Percentiles rank a stretch among this genome's conserved stretches.
Conservation (phyloP, 2,113 vertebrate species). For the Burhinus oedicnemus region DNA sequence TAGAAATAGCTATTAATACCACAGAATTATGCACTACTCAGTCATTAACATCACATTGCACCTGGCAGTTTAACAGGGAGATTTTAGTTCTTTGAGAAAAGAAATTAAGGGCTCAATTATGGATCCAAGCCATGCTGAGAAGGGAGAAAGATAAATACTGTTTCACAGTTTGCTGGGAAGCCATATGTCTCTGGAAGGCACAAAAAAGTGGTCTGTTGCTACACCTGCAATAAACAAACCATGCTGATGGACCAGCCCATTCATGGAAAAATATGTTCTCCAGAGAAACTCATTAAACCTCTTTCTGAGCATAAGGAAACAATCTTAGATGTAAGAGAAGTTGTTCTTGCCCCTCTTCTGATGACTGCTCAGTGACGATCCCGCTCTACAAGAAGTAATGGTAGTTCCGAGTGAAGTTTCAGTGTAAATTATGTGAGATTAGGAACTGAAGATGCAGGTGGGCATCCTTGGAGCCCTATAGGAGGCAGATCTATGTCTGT, state of each 20-base stretch:
- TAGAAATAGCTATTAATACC: constrained; percentile 56
- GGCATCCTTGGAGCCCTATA: neutral
- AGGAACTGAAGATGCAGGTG: neutral
- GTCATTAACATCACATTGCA: constrained; percentile 58
- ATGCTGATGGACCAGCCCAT: neutral
- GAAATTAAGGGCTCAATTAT: constrained; percentile 54
- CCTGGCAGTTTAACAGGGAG: constrained; percentile 48
- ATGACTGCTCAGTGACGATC: neutral
- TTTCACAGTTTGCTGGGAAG: neutral
- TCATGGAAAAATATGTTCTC: neutral
- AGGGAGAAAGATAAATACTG: constrained; percentile 3
- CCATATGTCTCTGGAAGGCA: neutral
- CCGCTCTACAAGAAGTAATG: rapidly evolving
- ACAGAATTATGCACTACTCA: constrained; percentile 40
- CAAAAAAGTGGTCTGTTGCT: neutral
- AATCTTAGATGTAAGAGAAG: neutral
- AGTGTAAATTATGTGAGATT: neutral
- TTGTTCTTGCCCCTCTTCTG: neutral
- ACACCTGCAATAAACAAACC: neutral
- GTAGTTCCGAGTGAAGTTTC: neutral
- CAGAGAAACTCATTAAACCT: neutral
- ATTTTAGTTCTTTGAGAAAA: constrained; percentile 35
- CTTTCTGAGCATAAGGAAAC: neutral
- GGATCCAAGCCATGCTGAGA: neutral
- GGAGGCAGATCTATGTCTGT: neutral